phyloP scores from a whole-genome alignment of 2,797 vertebrate species.

The Bradypodion pumilum region DNA sequence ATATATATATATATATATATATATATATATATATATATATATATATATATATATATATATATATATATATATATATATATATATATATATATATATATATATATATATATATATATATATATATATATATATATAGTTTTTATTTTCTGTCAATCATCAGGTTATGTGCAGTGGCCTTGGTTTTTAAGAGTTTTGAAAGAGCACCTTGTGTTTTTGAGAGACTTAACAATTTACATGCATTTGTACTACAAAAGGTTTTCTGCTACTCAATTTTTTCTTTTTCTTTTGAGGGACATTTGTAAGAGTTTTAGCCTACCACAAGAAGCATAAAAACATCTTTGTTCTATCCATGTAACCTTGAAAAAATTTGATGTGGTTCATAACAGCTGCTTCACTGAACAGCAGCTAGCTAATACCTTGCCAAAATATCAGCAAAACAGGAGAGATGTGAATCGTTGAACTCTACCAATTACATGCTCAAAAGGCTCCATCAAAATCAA shows the following conservation, averaged over 20 bases:
- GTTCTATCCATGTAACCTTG: conserved; percentile 52
- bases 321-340: conserved; percentile 33
- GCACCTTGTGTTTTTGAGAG: not conserved
- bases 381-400: conserved; percentile 67
- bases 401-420: conserved; percentile 66
- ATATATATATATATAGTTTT: too few species aligned
- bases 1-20: too few species aligned
- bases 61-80: too few species aligned
- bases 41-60: too few species aligned
- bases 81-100: too few species aligned
- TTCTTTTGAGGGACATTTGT: not conserved
- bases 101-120: too few species aligned
- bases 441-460: conserved; percentile 65
- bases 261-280: conserved; percentile 30
- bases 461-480: conserved; percentile 66
- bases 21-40: too few species aligned
- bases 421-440: conserved; percentile 63
- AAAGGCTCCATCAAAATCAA: conserved; percentile 56
- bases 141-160: not conserved
- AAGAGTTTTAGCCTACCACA: conserved; percentile 21
- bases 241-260: not conserved
- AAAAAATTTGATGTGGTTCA: conserved; percentile 58
- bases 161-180: not conserved
- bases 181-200: not conserved
- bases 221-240: not conserved